Conservation (phyloP, 2,797 vertebrate genomes). For the Anas acuta region DNA sequence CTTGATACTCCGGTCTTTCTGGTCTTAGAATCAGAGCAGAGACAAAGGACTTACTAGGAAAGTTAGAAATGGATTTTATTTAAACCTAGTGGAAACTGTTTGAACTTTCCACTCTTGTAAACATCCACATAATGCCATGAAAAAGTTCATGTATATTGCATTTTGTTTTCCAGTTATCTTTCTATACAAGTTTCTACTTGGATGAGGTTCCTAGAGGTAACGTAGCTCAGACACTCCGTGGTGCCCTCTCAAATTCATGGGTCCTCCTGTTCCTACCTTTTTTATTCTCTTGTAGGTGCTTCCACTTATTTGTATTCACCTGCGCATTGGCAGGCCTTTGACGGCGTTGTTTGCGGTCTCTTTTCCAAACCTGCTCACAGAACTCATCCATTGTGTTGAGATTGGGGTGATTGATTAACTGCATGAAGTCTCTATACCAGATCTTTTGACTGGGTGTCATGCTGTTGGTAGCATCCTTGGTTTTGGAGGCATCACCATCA, state of each 20-base stretch:
- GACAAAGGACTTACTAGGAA: constrained; percentile 66
- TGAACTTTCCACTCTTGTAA: constrained; percentile 83
- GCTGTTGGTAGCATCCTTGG: constrained; percentile 80
- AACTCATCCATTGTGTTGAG: constrained; percentile 97
- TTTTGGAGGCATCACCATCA: constrained; percentile 75
- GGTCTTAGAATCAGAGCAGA: constrained; percentile 48
- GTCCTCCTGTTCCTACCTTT: constrained; percentile 98
- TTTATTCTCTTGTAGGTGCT: constrained; percentile 96
- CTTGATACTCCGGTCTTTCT: constrained; percentile 53
- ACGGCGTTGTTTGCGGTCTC: constrained; percentile 91
- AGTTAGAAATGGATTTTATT: constrained; percentile 77
- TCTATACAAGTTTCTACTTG: constrained; percentile 84
- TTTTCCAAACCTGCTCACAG: constrained; percentile 98
- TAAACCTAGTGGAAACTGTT: constrained; percentile 75
- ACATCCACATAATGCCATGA: constrained; percentile 88
- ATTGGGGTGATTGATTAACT: constrained; percentile 95
- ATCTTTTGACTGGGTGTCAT: constrained; percentile 89
- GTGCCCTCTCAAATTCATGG: constrained; percentile 97
- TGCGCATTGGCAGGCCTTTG: constrained; percentile 87
- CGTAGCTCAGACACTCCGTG: constrained; percentile 92
- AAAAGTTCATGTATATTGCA: constrained; percentile 84
- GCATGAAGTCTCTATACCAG: constrained; percentile 99
- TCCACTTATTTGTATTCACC: constrained; percentile 91
- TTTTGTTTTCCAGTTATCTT: constrained; percentile 85
- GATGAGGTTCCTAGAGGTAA: constrained; percentile 84